Conservation (phyloP, 2,113 vertebrate species). For the Podarcis raffonei region DNA sequence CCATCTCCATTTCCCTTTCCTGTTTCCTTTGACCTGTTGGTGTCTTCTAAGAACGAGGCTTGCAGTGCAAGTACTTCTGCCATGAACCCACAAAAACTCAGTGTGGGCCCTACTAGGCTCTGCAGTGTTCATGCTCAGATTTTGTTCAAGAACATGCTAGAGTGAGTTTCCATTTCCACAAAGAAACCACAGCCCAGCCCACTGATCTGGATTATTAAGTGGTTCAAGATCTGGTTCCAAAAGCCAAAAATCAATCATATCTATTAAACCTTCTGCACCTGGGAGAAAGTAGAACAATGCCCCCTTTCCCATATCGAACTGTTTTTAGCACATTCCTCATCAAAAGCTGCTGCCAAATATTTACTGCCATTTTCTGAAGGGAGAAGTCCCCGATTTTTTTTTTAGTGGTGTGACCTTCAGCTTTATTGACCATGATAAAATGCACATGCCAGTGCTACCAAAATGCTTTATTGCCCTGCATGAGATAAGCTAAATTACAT, state of each 20-base stretch:
- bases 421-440: constrained; percentile 1
- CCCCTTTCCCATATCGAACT: not conserved
- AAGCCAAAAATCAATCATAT: not conserved
- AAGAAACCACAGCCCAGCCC: not conserved
- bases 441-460: not conserved
- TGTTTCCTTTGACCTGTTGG: not conserved
- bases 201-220: not conserved
- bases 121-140: not conserved
- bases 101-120: not conserved
- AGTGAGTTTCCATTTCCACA: not conserved
- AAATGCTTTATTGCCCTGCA: constrained; percentile 15
- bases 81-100: no score
- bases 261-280: not conserved
- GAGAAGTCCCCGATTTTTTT: not conserved
- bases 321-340: not conserved
- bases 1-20: not conserved
- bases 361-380: not conserved
- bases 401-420: constrained; percentile 14
- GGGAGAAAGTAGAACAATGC: not conserved
- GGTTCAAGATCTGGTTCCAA: not conserved
- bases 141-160: not conserved
- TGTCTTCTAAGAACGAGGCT: not conserved
- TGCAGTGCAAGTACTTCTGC: not conserved
- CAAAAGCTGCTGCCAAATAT: not conserved
- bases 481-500: not conserved